Evolutionary conservation across 1,140 invertebrate genomes (phyloP), one percentile per base, ranked within the genome.

Genomic region (Lasioglossum baleicum): DNA sequence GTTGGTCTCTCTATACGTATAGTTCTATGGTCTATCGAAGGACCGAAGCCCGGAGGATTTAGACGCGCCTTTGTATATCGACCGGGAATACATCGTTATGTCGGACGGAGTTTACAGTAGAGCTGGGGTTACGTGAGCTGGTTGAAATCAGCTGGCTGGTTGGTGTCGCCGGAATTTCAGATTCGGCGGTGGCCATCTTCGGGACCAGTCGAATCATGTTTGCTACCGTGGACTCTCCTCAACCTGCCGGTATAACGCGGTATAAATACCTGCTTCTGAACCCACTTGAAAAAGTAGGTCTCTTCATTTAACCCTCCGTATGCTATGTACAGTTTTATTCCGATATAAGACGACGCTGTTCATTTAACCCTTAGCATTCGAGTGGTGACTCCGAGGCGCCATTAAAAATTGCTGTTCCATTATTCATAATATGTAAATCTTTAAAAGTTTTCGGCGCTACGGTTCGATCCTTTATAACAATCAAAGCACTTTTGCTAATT

Each of bases 71-170:
- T 85, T 85, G 84, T 86, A 76, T 70, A 83, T 83, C 68, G 80
- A 56, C 60, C 35, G 56, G 80, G 76, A 85, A 86, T 85, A 86
- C 75, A 75, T 80, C 83, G 84, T 86, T 86, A 76, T 63, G 83
- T 83, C 80, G 67, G 63, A 64, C 60, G 56, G 42, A 64, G 80
- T 85, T 85, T 83, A 79, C 80, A 58, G 44, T 75, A 53, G 71
- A 63, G 75, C 26, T 80, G 51, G 44, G 53, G 44, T 44, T 85
- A 86, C 84, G 83, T 80, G 84, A 86, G 83, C 69, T 60, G 80
- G 81, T 48, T 83, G 60, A 85, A 86, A 86, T 83, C 80, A 53
- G 8, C 77, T 53, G 26, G 81, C 35, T 26, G 35, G 26, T 71
- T 48, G 82, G 81, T 58, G 65, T 51, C 40, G 42, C 13, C 73